These are phyloP conservation scores for Euleptes europaea DNA, from an alignment of 2,113 vertebrate species.

Conservation along the genomic window DNA sequence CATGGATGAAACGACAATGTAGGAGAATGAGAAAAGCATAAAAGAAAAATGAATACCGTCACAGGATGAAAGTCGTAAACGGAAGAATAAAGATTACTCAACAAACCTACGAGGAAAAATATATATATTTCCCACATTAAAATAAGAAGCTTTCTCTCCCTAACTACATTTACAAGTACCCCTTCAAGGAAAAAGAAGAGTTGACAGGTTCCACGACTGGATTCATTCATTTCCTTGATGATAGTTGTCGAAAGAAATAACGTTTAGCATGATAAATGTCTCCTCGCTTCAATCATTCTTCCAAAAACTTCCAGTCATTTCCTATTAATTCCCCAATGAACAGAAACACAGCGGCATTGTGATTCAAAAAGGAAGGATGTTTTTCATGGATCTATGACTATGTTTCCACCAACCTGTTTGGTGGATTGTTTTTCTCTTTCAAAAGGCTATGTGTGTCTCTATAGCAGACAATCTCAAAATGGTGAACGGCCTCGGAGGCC, in stretches of 20 bases:
- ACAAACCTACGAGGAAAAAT: not conserved
- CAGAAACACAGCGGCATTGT: not conserved
- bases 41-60: not conserved
- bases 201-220: not conserved
- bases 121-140: not conserved
- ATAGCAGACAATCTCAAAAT: not conserved
- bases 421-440: not conserved
- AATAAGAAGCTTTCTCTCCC: not conserved
- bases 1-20: not conserved
- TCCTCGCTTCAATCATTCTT: constrained; percentile 13
- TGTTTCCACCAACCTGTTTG: not conserved
- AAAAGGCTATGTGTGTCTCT: not conserved
- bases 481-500: too few relatives aligned
- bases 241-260: constrained; percentile 3
- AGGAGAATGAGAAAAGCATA: not conserved
- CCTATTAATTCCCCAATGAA: constrained; percentile 2
- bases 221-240: constrained; percentile 21
- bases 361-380: not conserved
- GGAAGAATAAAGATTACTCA: not conserved
- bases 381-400: not conserved
- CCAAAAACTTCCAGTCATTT: constrained; percentile 5
- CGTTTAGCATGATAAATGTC: constrained; percentile 11
- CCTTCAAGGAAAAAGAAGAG: not conserved
- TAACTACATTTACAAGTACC: not conserved
- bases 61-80: not conserved